Evolutionary conservation across 2,113 vertebrate genomes (phyloP), one percentile per base, ranked within the genome.

Genomic region (Calidris pugnax): DNA sequence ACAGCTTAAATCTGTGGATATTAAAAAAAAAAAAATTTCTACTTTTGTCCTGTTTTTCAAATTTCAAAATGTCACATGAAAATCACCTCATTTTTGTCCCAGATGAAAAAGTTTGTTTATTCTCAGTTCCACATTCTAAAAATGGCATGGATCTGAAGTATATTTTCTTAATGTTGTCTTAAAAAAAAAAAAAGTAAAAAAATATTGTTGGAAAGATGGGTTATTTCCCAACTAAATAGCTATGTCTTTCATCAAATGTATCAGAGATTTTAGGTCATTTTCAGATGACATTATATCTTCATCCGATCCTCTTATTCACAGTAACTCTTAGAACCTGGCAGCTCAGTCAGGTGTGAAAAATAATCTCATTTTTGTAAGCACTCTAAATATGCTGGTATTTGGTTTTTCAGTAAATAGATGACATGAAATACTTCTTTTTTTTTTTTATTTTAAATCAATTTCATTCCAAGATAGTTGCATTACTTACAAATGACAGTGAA

Each of bases 291-390:
- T 83, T 85, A 69, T 62, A 87, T 41, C 74, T 90, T 94, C 14
- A 48, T 86, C 48, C 5, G 7, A 72, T 95, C 76, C 60, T 71
- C 86, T 90, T 83, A 77, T 69, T 83, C 82, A 83, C 72, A 63
- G 83, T 74, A 86, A 64, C 14, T 88, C 68, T 81, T 86, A 51
- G 56, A 91, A 81, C 24, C 28, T 78, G 85, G 27, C 43, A 86
- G 60, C 43, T 88, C 55, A 92, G 56, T 78, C 83, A 86, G 72
- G 68, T 95, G 43, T 96, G 79, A 93, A 96, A 90, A 92, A 93
- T 85, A 94, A 90, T 86, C 75, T 93, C 37, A 85, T 94, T 94
- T 95, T 93, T 84, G 55, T 92, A 88, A 96, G 37, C 53, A 66
- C 59, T 74, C 8, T 33, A 90, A 94, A 81, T 81, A 85, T 67